Conservation (phyloP, 2,797 vertebrate species). For the Etheostoma nigrum region DNA sequence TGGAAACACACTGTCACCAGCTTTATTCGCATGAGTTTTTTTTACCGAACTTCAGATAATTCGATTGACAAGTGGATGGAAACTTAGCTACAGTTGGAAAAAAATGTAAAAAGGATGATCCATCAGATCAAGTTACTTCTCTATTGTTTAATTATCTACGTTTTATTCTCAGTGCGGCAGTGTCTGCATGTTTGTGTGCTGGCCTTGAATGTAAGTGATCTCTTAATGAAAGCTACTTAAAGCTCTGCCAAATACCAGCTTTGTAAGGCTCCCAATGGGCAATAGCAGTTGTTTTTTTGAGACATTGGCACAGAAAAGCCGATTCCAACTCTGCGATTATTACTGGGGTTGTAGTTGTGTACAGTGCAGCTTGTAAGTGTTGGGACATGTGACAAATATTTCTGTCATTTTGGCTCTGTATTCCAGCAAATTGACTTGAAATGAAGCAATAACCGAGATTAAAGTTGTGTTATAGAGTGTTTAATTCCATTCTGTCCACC, state of each 20-base stretch:
- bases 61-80: no score
- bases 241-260: constrained; percentile 40
- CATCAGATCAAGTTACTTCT: constrained; percentile 12
- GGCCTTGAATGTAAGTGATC: constrained; percentile 56
- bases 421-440: constrained; percentile 35
- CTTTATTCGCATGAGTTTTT: no score
- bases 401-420: constrained; percentile 22
- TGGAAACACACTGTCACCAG: no score
- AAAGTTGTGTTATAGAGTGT: constrained; percentile 25
- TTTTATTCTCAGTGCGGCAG: constrained; percentile 39
- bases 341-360: constrained; percentile 40
- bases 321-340: constrained; percentile 54
- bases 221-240: constrained; percentile 44
- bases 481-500: constrained; percentile 13
- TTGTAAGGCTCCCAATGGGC: constrained; percentile 42
- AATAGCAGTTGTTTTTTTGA: constrained; percentile 48
- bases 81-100: neutral
- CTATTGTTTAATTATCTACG: constrained; percentile 24
- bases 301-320: constrained; percentile 42
- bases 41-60: no score
- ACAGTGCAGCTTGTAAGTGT: constrained; percentile 28
- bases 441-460: constrained; percentile 46
- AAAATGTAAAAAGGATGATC: constrained; percentile 3
- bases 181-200: constrained; percentile 15
- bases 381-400: constrained; percentile 34